Percentiles rank a stretch among this genome's conserved stretches.
phyloP scores from a whole-genome alignment of 2,113 vertebrate genomes.

The Pogonocichla stellata region DNA sequence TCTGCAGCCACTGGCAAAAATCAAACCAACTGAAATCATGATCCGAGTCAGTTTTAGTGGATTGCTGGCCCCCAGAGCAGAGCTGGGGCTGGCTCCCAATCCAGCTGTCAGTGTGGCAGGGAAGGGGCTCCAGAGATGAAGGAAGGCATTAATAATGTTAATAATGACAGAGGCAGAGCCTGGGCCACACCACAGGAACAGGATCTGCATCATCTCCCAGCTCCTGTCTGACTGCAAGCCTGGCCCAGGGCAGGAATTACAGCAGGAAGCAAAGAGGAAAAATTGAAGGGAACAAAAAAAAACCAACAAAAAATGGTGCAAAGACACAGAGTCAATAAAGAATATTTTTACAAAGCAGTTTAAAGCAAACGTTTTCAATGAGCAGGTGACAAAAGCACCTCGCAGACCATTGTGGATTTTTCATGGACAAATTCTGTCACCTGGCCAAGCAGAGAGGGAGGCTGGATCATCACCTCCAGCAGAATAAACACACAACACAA shows the following conservation, averaged over 20 bases:
- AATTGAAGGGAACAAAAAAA: not conserved
- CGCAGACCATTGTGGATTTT: not conserved
- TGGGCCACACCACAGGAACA: not conserved
- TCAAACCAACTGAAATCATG: slow-evolving; percentile 42
- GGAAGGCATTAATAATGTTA: not conserved
- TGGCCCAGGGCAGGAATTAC: not conserved
- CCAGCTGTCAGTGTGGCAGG: not conserved
- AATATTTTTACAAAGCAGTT: not conserved
- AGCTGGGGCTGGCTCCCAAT: not conserved
- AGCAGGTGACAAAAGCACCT: not conserved
- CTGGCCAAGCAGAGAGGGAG: not conserved
- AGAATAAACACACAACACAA: not conserved
- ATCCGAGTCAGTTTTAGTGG: not conserved
- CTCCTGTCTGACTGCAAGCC: not conserved
- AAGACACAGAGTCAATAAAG: not conserved
- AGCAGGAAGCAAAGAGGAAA: not conserved
- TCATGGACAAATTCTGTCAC: not conserved
- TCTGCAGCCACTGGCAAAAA: not conserved
- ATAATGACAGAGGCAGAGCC: not conserved
- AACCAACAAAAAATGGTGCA: not conserved
- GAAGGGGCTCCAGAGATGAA: not conserved
- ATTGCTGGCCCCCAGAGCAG: not conserved
- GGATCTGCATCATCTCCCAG: not conserved
- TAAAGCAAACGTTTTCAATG: not conserved
- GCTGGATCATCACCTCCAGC: not conserved